Evolutionary conservation across 2,888 invertebrate species (phyloP).

Genomic region (Eristalis arbustorum): DNA sequence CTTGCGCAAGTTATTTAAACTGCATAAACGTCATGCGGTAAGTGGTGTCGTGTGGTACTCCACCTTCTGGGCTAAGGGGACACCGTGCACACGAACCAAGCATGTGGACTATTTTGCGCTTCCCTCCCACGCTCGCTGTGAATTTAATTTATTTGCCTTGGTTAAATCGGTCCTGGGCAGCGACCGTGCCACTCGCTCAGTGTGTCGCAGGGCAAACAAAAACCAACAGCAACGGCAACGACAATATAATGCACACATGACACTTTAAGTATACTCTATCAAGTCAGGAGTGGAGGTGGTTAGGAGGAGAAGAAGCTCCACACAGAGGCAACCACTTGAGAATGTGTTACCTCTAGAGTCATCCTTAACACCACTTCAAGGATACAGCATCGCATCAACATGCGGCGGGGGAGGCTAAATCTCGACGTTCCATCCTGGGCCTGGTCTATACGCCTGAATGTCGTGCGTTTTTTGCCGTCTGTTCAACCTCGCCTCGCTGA

Average conservation of each 20-base stretch:
- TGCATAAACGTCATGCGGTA: slow-evolving; percentile 40
- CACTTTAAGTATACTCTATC: slow-evolving; percentile 28
- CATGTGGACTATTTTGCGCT: not conserved
- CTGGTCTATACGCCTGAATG: slow-evolving; percentile 13
- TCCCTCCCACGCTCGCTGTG: not conserved
- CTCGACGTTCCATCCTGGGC: slow-evolving; percentile 24
- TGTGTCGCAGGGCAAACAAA: too few relatives aligned
- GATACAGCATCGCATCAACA: slow-evolving; percentile 37
- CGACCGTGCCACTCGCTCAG: not conserved
- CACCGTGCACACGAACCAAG: not conserved
- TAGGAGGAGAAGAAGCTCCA: not conserved
- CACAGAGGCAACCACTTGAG: slow-evolving; percentile 34
- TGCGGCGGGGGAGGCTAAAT: slow-evolving; percentile 46
- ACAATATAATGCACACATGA: slow-evolving; percentile 6
- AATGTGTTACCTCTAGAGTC: slow-evolving; percentile 65
- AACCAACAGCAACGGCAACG: not conserved
- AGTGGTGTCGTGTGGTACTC: not conserved
- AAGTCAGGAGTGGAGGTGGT: not conserved
- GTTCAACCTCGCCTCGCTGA: not conserved
- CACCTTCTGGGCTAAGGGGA: not conserved
- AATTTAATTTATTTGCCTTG: slow-evolving; percentile 28
- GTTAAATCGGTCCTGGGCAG: not conserved
- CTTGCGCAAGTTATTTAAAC: slow-evolving; percentile 45
- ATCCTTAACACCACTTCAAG: slow-evolving; percentile 65
- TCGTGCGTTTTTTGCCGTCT: not conserved